phyloP scores from a whole-genome alignment of 2,113 vertebrate genomes.

The Suncus etruscus region DNA sequence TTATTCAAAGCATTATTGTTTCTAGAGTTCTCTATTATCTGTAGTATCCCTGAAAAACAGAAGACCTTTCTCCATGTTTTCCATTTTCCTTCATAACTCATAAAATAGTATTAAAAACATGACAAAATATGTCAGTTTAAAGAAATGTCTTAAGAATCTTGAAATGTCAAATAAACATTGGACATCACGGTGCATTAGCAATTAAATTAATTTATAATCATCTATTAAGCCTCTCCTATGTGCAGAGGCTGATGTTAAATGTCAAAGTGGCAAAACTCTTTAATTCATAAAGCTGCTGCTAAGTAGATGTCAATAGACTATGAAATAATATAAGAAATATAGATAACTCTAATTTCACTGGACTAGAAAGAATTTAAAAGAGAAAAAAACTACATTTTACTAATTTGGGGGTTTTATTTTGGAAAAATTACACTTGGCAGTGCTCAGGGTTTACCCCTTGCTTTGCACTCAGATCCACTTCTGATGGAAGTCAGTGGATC shows the following conservation, averaged over 20 bases:
- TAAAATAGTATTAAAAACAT: neutral
- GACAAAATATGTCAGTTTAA: neutral
- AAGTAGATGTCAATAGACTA: slow-evolving; percentile 22
- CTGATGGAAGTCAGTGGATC: no score
- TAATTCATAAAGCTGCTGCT: slow-evolving; percentile 16
- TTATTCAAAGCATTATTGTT: neutral
- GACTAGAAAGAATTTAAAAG: slow-evolving; percentile 23
- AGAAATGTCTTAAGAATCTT: slow-evolving; percentile 9
- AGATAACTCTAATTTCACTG: neutral
- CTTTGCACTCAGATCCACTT: no score
- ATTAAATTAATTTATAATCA: slow-evolving; percentile 39
- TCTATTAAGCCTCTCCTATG: neutral
- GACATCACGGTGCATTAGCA: slow-evolving; percentile 3
- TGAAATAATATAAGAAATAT: neutral
- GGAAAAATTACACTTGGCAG: no score
- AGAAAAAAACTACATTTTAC: slow-evolving; percentile 25
- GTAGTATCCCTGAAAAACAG: neutral
- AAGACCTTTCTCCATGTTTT: neutral
- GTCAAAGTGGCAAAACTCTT: neutral
- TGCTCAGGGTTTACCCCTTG: no score
- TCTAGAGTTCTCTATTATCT: neutral
- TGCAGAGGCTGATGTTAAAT: neutral
- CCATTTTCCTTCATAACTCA: neutral
- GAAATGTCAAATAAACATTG: slow-evolving; percentile 18
- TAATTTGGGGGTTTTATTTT: neutral